These are phyloP conservation scores for Narcine bancroftii DNA, from an alignment of 2,113 vertebrate genomes.

Conservation along the genomic window DNA sequence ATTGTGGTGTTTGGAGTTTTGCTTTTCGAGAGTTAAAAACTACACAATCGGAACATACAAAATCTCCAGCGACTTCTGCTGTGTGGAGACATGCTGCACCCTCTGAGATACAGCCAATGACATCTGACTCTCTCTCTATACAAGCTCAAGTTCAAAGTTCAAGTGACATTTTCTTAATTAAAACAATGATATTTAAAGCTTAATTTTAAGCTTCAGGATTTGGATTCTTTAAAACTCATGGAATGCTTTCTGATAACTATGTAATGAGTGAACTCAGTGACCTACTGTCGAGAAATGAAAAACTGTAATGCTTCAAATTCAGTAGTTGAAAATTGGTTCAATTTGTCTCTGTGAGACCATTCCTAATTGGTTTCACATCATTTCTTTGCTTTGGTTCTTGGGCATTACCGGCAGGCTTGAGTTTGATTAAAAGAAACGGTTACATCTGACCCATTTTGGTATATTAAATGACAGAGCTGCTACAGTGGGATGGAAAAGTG, in stretches of 20 bases:
- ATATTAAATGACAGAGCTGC: background rate
- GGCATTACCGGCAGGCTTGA: background rate
- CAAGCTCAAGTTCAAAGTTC: background rate
- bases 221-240: background rate
- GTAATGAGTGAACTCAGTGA: background rate
- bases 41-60: background rate
- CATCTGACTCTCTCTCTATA: background rate
- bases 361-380: background rate
- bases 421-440: background rate
- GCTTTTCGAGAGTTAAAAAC: background rate
- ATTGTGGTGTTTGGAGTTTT: conserved; percentile 25
- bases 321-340: background rate
- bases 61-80: background rate
- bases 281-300: background rate
- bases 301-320: background rate
- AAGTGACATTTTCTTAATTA: background rate
- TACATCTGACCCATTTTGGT: background rate
- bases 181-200: background rate
- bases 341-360: background rate
- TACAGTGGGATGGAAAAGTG: background rate
- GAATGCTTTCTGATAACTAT: background rate
- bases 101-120: background rate
- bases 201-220: background rate
- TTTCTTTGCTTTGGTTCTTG: background rate
- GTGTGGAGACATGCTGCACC: background rate